Base-by-base conservation (phyloP, 1,140 invertebrate genomes). In the Lordiphosa clarofinis region DNA sequence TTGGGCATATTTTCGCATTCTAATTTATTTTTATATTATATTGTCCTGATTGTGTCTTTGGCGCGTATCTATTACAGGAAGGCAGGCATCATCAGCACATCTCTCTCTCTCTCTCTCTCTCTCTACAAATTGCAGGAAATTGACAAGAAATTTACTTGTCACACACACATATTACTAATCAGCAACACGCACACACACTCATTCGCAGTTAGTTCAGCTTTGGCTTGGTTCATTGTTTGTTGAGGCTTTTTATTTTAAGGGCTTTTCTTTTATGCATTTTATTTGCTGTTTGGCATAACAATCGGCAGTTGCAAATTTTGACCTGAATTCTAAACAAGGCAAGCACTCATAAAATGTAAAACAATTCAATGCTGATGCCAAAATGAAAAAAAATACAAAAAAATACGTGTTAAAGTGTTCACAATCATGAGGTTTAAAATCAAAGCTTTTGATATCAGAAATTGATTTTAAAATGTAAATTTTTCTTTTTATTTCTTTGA, bases 21-120 rank as follows among this genome's bases (percentile, higher is more conserved):
- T 82, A 84, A 82, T 82, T 84, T 82, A 67, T 68, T 82, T 82
- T 78, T 73, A 70, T 78, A 82, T 82, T 84, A 73, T 78, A 78
- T 73, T 63, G 76, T 73, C 59, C 61, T 84, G 78, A 78, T 82
- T 84, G 78, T 69, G 60, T 48, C 62, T 63, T 46, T 36, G 50
- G 52, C 58, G 63, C 78, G 78, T 67, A 82, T 82, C 64, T 68
- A 82, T 82, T 82, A 82, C 76, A 69, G 75, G 67, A 81, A 57
- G 74, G 47, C 57, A 35, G 42, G 19, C 52, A 35, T 11, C 28
- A 3, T 35, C 37, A 10, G 15, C 62, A 13, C 28, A 11, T 28
- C 8, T 33, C 28, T 28, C 24, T 7, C 9, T 12, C 11, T 11
- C 19, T 21, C 19, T 11, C 24, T 60, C 33, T 36, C 43, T 33